Evolutionary conservation across 1,140 invertebrate species (phyloP), one percentile per base, ranked within the genome.

Genomic region (Drosophila subobscura): DNA sequence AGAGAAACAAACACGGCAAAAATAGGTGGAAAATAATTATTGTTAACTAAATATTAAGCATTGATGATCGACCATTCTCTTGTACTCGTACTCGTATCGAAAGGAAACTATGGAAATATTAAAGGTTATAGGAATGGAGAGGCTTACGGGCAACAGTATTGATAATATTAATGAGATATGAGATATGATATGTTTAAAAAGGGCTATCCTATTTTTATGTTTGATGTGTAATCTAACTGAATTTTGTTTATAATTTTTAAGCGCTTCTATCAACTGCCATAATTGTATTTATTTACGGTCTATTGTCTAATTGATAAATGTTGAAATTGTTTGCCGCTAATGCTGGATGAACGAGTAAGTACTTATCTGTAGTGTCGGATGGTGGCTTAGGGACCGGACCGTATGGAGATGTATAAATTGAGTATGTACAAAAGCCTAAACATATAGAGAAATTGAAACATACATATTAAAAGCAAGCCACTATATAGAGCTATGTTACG

Each of bases 11-110:
- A 20, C 16, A n/a, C 33, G 23, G 49, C 25, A 60, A 50, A 27
- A n/a, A 33, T 16, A 51, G 33, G 10, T 37, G 33, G 33, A 37
- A 37, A 37, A 37, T 37, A 65, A 57, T 86, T 75, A 86, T 78
- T 86, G 81, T 86, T 86, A 86, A 78, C 81, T 86, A 86, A 88
- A 86, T 86, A 88, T 72, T 86, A 86, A 86, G 81, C 73, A 80
- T 52, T 52, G 14, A 37, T 73, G 42, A 84, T 68, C 45, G 79
- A 84, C 79, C 79, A 79, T 65, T 84, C 47, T 56, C 51, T 40
- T 55, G 50, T 37, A 37, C 33, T 37, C 33, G 33, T 37, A 37
- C 10, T 37, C 10, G 33, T 49, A 66, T 67, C 61, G 42, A 44
- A 75, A 44, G 22, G 53, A 56, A 75, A 53, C 59, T 58, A 56